These are phyloP conservation scores for Hybos culiciformis DNA, from an alignment of 2,888 invertebrate genomes.

Conservation along the genomic window DNA sequence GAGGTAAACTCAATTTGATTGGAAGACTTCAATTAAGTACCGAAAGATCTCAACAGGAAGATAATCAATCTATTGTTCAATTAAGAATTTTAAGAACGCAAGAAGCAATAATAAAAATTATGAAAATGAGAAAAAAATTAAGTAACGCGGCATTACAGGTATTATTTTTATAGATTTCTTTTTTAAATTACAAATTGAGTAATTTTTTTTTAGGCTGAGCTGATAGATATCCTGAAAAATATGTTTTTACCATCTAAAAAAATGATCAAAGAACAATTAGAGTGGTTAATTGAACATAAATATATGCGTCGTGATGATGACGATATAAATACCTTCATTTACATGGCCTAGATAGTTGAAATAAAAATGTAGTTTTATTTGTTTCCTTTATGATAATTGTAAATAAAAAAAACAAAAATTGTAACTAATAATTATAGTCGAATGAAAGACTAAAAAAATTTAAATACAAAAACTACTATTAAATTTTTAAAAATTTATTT, in stretches of 20 bases:
- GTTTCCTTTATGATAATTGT: too few species aligned
- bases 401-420: too few species aligned
- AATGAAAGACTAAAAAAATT: too few species aligned
- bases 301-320: slow-evolving; percentile 94
- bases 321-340: slow-evolving; percentile 95
- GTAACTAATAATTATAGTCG: too few species aligned
- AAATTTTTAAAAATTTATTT: too few species aligned
- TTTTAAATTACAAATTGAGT: not conserved
- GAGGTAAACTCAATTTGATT: slow-evolving; percentile 90
- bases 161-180: slow-evolving; percentile 11
- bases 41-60: slow-evolving; percentile 89
- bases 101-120: slow-evolving; percentile 97
- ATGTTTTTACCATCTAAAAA: slow-evolving; percentile 99
- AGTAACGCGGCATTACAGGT: slow-evolving; percentile 87
- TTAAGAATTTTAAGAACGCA: slow-evolving; percentile 82
- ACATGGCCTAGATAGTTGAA: slow-evolving; percentile 67
- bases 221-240: slow-evolving; percentile 95
- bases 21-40: slow-evolving; percentile 91
- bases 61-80: slow-evolving; percentile 97
- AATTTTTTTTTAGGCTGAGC: slow-evolving; percentile 54
- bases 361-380: too few species aligned
- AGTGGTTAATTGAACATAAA: slow-evolving; percentile 98
- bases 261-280: slow-evolving; percentile 98
- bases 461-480: too few species aligned
- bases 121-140: slow-evolving; percentile 94